Percentiles rank a stretch among this genome's conserved stretches.
These are phyloP conservation scores for Cardiocondyla obscurior DNA, from an alignment of 1,140 invertebrate species.

Conservation along the genomic window DNA sequence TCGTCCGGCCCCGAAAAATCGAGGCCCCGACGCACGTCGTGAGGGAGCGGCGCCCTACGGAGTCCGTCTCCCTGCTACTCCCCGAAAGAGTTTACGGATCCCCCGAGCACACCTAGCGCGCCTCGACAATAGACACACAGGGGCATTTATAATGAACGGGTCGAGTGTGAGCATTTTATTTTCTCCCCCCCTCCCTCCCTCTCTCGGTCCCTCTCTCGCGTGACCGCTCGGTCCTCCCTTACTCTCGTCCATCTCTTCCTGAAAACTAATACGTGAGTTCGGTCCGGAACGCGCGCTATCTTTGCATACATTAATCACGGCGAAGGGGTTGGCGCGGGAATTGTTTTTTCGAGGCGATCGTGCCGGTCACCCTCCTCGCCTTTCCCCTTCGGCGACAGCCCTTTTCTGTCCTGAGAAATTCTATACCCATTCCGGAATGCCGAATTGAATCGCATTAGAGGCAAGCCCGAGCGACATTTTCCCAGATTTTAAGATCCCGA, in stretches of 20 bases:
- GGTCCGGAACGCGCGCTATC: conserved; percentile 59
- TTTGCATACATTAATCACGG: conserved; percentile 73
- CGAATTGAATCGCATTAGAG: conserved; percentile 63
- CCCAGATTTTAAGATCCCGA: conserved; percentile 44
- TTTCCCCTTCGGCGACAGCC: conserved; percentile 18
- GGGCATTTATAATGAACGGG: conserved; percentile 71
- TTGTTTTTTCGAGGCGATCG: conserved; percentile 55
- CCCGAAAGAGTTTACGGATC: conserved; percentile 65
- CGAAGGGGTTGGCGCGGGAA: conserved; percentile 70
- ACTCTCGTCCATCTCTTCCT: background rate
- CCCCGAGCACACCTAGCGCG: conserved; percentile 57
- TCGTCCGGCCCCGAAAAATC: conserved; percentile 53
- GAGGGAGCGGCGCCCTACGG: conserved; percentile 64
- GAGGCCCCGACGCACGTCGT: conserved; percentile 35
- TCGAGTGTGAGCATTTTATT: conserved; percentile 60
- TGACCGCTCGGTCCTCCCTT: background rate
- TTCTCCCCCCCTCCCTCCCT: conserved; percentile 6
- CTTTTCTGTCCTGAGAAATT: conserved; percentile 43
- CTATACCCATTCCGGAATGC: conserved; percentile 61
- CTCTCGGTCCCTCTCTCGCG: background rate
- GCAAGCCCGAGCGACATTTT: conserved; percentile 35
- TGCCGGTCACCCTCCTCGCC: background rate
- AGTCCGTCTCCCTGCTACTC: conserved; percentile 57
- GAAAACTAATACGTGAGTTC: conserved; percentile 62
- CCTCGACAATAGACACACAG: conserved; percentile 69